phyloP scores from a whole-genome alignment of 1,140 invertebrate genomes.

The Anoplophora glabripennis region DNA sequence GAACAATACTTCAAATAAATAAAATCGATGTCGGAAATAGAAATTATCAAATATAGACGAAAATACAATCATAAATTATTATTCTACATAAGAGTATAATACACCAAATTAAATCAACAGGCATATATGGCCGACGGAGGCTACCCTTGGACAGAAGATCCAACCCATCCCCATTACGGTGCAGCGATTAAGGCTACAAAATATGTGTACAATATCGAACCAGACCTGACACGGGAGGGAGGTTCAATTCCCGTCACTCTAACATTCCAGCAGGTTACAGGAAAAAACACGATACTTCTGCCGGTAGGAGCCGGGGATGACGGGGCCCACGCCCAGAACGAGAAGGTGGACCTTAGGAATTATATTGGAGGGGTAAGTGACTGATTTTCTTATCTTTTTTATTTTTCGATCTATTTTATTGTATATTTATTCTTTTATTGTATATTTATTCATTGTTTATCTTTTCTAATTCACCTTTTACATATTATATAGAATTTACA shows the following conservation, averaged over 20 bases:
- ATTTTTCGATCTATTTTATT: conserved; percentile 36
- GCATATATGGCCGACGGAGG: conserved; percentile 72
- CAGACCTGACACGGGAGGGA: conserved; percentile 93
- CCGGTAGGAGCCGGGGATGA: conserved; percentile 92
- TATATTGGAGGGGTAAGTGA: conserved; percentile 89
- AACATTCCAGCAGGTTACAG: conserved; percentile 84
- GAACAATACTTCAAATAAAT: no score
- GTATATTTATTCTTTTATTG: neutral
- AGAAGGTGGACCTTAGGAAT: conserved; percentile 89
- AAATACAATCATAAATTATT: no score
- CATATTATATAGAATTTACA: no score
- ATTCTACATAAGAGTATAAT: no score
- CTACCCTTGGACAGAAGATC: conserved; percentile 88
- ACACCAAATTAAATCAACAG: conserved; percentile 45
- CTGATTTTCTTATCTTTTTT: conserved; percentile 3
- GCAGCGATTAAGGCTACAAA: conserved; percentile 85
- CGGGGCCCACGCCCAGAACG: conserved; percentile 97
- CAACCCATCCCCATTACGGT: conserved; percentile 86
- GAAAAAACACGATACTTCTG: conserved; percentile 88
- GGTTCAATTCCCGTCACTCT: conserved; percentile 87
- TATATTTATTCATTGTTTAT: conserved; percentile 66
- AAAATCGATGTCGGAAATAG: no score
- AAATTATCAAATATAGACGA: no score
- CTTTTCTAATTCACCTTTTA: no score
- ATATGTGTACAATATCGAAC: conserved; percentile 87